Evolutionary conservation across 2,797 vertebrate species (phyloP), one percentile per base, ranked within the genome.

Genomic region (Anomalospiza imberbis): DNA sequence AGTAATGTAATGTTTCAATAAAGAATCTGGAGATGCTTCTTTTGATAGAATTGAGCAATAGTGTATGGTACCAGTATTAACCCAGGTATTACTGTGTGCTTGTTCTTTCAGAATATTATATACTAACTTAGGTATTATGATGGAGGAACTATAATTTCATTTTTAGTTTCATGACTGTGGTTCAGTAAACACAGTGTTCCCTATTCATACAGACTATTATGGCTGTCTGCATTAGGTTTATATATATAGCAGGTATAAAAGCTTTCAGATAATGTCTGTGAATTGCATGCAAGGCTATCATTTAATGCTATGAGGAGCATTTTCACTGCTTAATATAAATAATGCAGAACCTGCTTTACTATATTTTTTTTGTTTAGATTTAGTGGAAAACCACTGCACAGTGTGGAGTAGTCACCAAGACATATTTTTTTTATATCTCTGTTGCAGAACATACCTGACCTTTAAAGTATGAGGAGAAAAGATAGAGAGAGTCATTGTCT

Each of bases 171-270:
- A 17, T 90, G 76, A 40, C 73, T 92, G 58, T 88, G 92, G 89
- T 89, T 95, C 70, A 73, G 63, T 93, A 90, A 94, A 79, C 91
- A 76, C 85, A 76, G 79, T 7, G 28, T 92, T 96, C 53, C 83
- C 91, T 86, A 57, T 89, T 95, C 79, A 76, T 78, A 66, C 73
- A 84, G 90, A 76, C 95, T 86, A 76, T 93, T 96, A 92, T 48
- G 57, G 51, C 89, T 93, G 76, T 76, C 76, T 76, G 55, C 74
- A 61, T 96, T 96, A 94, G 83, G 82, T 81, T 91, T 96, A 75
- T 91, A 78, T 96, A 78, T 93, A 73, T 82, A 93, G 62, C 63
- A 91, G 82, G 85, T 93, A 54, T 91, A 93, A 96, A 88, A 95
- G 77, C 85, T 79, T 93, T 67, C 82, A 85, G 73, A 70, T 94